phyloP scores from a whole-genome alignment of 2,888 invertebrate species.

The Pristionchus entomophagus region DNA sequence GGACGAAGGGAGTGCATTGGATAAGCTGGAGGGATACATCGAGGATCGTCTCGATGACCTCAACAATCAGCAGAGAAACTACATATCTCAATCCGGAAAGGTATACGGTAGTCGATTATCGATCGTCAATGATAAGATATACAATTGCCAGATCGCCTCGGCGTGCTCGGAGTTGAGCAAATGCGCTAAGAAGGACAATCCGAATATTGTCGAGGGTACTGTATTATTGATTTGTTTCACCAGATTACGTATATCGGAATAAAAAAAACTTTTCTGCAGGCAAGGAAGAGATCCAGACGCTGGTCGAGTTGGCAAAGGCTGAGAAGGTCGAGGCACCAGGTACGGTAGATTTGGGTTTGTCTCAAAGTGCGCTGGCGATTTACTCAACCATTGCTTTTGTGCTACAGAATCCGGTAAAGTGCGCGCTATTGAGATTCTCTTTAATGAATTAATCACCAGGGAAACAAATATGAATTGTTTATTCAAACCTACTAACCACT shows the following conservation, averaged over 20 bases:
- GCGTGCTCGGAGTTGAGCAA: constrained; percentile 49
- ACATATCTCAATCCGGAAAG: constrained; percentile 79
- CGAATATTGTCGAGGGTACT: constrained; percentile 77
- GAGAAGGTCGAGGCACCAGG: constrained; percentile 49
- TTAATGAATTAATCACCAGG: too few relatives aligned
- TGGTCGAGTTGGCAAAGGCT: constrained; percentile 53
- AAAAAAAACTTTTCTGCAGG: constrained; percentile 4
- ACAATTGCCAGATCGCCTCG: constrained; percentile 45
- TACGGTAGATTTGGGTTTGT: neutral
- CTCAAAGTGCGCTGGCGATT: too few relatives aligned
- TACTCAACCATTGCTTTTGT: too few relatives aligned
- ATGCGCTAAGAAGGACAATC: constrained; percentile 77
- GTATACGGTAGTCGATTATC: constrained; percentile 64
- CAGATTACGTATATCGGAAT: neutral
- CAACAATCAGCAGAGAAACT: constrained; percentile 80
- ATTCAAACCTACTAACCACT: too few relatives aligned
- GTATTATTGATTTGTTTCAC: neutral
- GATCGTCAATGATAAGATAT: constrained; percentile 58
- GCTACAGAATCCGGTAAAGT: too few relatives aligned
- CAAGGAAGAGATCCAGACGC: constrained; percentile 55
- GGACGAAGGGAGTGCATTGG: constrained; percentile 80
- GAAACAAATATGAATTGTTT: too few relatives aligned
- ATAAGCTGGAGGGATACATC: constrained; percentile 80
- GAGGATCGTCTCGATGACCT: constrained; percentile 79
- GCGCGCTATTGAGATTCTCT: too few relatives aligned